Evolutionary conservation across 2,113 vertebrate species (phyloP).

Genomic region (Colaptes auratus): DNA sequence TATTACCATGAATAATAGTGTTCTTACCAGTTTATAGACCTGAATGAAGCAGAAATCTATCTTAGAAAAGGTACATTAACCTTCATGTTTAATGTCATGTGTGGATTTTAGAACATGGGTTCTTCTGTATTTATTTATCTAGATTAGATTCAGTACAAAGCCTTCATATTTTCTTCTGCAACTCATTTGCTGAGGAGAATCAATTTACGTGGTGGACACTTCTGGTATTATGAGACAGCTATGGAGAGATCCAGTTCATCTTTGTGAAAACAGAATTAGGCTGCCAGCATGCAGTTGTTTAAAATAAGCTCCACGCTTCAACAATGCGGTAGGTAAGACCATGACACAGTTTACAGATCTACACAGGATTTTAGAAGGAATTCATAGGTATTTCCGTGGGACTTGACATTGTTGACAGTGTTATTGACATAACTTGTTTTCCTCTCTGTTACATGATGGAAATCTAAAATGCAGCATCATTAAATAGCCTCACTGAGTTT

Average conservation of each 20-base stretch:
- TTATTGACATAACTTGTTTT: slow-evolving; percentile 46
- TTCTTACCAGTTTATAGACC: background rate
- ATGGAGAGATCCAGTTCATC: background rate
- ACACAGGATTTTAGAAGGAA: slow-evolving; percentile 8
- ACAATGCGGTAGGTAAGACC: slow-evolving; percentile 11
- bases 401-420: slow-evolving; percentile 22
- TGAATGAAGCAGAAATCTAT: background rate
- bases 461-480: background rate
- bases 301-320: background rate
- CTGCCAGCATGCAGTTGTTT: background rate
- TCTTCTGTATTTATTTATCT: background rate
- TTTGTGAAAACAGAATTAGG: background rate
- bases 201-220: background rate
- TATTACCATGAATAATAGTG: background rate
- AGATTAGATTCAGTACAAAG: background rate
- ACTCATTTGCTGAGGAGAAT: background rate
- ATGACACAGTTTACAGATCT: background rate
- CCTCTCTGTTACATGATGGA: background rate
- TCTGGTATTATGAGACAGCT: background rate
- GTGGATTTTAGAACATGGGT: background rate
- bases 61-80: background rate
- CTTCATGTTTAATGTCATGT: background rate
- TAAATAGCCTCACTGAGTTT: background rate
- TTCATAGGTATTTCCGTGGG: background rate
- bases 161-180: background rate